Percentiles rank a stretch among this genome's conserved stretches.
phyloP scores from a whole-genome alignment of 2,888 invertebrate species.

The Crepidodera aurea region DNA sequence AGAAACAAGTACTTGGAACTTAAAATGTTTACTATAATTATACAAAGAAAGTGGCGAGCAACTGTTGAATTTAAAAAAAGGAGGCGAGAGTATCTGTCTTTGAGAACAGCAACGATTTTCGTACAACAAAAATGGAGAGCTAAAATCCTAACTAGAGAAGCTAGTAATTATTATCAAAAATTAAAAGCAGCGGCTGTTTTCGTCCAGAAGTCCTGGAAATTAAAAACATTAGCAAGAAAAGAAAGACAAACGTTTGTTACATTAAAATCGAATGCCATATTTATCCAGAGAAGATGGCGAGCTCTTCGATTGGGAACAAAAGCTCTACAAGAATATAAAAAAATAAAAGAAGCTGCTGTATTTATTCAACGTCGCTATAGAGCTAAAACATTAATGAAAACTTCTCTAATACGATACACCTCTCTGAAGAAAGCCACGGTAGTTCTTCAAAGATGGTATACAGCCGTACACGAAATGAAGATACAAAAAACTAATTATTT shows the following conservation, averaged over 20 bases:
- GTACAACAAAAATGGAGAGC: conserved; percentile 50
- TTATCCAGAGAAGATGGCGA: conserved; percentile 48
- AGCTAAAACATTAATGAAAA: conserved; percentile 44
- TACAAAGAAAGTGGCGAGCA: conserved; percentile 62
- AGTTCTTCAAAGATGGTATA: conserved; percentile 43
- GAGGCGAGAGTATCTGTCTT: not conserved
- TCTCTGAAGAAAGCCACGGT: conserved; percentile 38
- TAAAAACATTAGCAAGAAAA: conserved; percentile 31
- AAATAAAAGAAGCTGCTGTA: conserved; percentile 37
- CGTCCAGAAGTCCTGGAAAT: conserved; percentile 54
- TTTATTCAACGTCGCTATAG: conserved; percentile 55
- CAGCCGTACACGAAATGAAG: conserved; percentile 38
- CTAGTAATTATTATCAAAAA: conserved; percentile 12
- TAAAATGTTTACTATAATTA: conserved; percentile 57
- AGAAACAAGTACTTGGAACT: conserved; percentile 56
- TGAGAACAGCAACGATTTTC: conserved; percentile 37
- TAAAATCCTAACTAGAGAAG: not conserved
- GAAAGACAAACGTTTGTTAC: conserved; percentile 36
- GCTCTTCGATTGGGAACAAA: conserved; percentile 39
- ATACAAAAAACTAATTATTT: conserved; percentile 17
- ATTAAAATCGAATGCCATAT: not conserved
- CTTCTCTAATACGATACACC: conserved; percentile 39
- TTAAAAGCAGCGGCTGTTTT: conserved; percentile 50
- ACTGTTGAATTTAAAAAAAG: not conserved
- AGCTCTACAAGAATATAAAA: conserved; percentile 40